phyloP scores from a whole-genome alignment of 2,888 invertebrate species.

The Oxytorus armatus region DNA sequence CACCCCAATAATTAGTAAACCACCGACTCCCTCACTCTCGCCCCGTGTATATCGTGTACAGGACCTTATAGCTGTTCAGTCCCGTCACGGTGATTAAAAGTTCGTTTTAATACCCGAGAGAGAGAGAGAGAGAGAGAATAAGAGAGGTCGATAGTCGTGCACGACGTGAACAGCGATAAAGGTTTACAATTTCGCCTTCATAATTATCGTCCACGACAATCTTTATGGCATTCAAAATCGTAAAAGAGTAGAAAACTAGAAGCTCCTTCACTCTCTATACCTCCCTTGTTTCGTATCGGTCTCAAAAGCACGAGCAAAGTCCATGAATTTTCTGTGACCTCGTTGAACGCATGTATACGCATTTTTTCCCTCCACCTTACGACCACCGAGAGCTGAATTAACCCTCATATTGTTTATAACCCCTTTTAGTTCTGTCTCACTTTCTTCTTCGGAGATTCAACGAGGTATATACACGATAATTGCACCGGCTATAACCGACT shows the following conservation, averaged over 20 bases:
- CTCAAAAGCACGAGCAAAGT: constrained; percentile 51
- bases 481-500: constrained; percentile 72
- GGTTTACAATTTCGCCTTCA: constrained; percentile 76
- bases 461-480: constrained; percentile 71
- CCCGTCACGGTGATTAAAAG: constrained; percentile 67
- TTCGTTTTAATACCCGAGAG: constrained; percentile 64
- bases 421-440: constrained; percentile 55
- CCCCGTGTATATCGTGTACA: constrained; percentile 24
- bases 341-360: constrained; percentile 22
- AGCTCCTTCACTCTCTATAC: constrained; percentile 64
- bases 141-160: constrained; percentile 54
- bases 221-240: constrained; percentile 76
- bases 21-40: constrained; percentile 23
- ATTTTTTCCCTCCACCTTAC: constrained; percentile 20
- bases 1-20: constrained; percentile 34
- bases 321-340: constrained; percentile 30
- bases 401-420: constrained; percentile 39
- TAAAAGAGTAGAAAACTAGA: constrained; percentile 75
- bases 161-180: constrained; percentile 66
- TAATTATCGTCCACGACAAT: constrained; percentile 78
- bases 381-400: constrained; percentile 28
- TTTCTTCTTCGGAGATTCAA: constrained; percentile 59
- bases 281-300: constrained; percentile 26
- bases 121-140: constrained; percentile 66
- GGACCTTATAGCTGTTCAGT: constrained; percentile 33